Conservation (phyloP, 2,888 invertebrate species). For the Lampropteryx suffumata region DNA sequence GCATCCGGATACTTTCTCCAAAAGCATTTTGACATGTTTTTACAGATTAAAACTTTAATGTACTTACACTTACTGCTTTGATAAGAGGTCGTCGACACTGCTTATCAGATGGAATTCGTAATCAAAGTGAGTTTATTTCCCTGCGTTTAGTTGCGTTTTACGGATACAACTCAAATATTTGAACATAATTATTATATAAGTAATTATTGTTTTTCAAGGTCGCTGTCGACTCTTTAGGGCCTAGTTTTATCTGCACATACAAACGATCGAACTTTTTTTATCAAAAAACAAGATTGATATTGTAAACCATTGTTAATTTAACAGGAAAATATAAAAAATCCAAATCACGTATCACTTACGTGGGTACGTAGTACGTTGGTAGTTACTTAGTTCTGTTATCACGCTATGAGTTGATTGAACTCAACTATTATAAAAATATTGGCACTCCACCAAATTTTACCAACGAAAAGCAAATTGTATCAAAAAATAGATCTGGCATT, state of each 20-base stretch:
- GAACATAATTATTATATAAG: constrained; percentile 12
- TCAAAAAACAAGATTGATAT: too few species aligned
- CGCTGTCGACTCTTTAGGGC: not conserved
- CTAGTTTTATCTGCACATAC: too few species aligned
- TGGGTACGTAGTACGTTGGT: not conserved
- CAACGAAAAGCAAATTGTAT: constrained; percentile 9
- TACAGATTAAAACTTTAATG: not conserved
- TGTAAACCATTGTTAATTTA: too few species aligned
- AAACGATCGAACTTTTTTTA: too few species aligned
- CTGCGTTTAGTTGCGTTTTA: constrained; percentile 15
- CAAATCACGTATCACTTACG: not conserved
- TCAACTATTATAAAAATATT: constrained; percentile 35
- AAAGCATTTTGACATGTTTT: constrained; percentile 16
- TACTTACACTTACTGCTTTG: constrained; percentile 16
- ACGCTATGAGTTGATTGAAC: constrained; percentile 32
- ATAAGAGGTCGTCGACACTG: constrained; percentile 39
- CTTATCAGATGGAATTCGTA: constrained; percentile 30
- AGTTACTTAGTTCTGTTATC: constrained; percentile 25
- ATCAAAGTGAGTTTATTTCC: constrained; percentile 14
- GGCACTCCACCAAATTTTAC: constrained; percentile 30
- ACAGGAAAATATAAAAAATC: not conserved
- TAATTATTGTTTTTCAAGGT: constrained; percentile 23
- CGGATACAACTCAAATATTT: constrained; percentile 1
- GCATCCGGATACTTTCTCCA: constrained; percentile 15
- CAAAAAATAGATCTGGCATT: constrained; percentile 17